Conservation (phyloP, 2,888 invertebrate species). For the Malthinus flaveolus region DNA sequence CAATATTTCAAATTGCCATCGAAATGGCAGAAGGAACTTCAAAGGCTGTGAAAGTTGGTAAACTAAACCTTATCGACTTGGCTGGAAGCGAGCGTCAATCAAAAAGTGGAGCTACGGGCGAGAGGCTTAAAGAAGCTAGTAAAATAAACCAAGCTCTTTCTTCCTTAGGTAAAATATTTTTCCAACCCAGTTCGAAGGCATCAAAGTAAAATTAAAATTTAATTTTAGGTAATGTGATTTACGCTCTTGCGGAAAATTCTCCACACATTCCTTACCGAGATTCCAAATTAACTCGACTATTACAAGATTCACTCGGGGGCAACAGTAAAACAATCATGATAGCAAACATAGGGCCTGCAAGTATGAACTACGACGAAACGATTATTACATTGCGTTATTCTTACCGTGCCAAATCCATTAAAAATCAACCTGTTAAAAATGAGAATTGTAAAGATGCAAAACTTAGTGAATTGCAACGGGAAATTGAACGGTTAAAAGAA, state of each 20-base stretch:
- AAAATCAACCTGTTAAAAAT: constrained; percentile 97
- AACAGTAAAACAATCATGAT: constrained; percentile 99
- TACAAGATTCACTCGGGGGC: constrained; percentile 98
- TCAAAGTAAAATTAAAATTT: background rate
- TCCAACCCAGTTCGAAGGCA: background rate
- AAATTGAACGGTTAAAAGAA: constrained; percentile 71
- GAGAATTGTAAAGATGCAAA: constrained; percentile 99
- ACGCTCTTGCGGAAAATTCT: constrained; percentile 92
- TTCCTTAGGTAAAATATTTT: constrained; percentile 73
- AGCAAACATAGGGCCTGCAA: constrained; percentile 97
- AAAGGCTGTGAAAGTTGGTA: constrained; percentile 75
- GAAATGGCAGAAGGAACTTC: constrained; percentile 84
- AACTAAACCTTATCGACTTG: constrained; percentile 95
- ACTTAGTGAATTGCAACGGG: constrained; percentile 88
- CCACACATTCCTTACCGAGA: constrained; percentile 97
- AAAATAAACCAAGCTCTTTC: constrained; percentile 97
- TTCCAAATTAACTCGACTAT: constrained; percentile 91
- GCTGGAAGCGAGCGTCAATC: constrained; percentile 97
- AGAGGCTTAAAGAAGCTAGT: constrained; percentile 91
- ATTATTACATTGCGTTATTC: constrained; percentile 95
- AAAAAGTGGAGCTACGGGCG: constrained; percentile 94
- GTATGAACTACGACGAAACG: constrained; percentile 97
- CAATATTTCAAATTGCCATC: constrained; percentile 96
- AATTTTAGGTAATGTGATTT: constrained; percentile 80
- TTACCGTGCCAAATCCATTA: constrained; percentile 96